These are phyloP conservation scores for Bibio marci DNA, from an alignment of 2,888 invertebrate genomes.

Conservation along the genomic window DNA sequence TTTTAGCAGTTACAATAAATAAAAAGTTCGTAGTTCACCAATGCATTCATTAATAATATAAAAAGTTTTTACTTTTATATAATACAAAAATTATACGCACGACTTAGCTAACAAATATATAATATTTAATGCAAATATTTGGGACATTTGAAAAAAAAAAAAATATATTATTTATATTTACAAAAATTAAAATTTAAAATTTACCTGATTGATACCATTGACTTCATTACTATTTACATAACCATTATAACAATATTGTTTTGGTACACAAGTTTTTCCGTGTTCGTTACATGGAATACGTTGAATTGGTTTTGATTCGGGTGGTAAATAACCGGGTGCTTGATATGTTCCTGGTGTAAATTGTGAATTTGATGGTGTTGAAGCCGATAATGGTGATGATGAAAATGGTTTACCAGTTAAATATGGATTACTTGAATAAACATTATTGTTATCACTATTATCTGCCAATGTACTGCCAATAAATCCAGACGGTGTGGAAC, in stretches of 20 bases:
- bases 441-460: background rate
- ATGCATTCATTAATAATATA: no score
- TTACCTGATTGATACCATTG: constrained; percentile 3
- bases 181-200: no score
- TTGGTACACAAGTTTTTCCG: constrained; percentile 38
- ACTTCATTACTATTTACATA: constrained; percentile 10
- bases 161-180: no score
- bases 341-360: constrained; percentile 1
- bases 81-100: no score
- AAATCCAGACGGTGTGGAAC: no score
- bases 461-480: background rate
- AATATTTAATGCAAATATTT: no score
- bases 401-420: constrained; percentile 1
- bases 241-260: constrained; percentile 41
- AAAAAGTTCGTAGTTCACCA: no score
- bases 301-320: constrained; percentile 4
- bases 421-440: constrained; percentile 1
- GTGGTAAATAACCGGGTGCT: constrained; percentile 11
- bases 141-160: no score
- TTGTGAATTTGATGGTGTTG: no score
- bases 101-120: no score
- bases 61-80: no score
- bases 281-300: constrained; percentile 35
- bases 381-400: background rate
- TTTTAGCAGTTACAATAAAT: no score